phyloP scores from a whole-genome alignment of 2,113 vertebrate genomes.

The Stictonetta naevosa region DNA sequence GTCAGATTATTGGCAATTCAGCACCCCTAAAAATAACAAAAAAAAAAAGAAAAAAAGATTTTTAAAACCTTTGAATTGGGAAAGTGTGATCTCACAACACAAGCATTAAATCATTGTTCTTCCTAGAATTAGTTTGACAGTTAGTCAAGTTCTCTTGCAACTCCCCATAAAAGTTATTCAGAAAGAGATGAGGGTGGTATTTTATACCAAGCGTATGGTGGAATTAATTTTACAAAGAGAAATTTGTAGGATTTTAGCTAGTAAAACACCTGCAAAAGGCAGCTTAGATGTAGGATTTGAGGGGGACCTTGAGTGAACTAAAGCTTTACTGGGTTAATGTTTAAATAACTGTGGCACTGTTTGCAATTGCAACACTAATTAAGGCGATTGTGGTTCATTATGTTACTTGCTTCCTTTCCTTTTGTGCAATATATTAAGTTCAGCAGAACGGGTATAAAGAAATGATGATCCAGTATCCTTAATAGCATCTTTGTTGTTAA shows the following conservation, averaged over 20 bases:
- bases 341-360: neutral
- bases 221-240: neutral
- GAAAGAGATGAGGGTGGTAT: slow-evolving; percentile 11
- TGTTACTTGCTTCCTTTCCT: neutral
- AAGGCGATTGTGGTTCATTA: neutral
- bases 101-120: neutral
- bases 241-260: neutral
- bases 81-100: neutral
- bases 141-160: slow-evolving; percentile 21
- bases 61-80: neutral
- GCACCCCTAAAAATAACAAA: neutral
- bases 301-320: neutral
- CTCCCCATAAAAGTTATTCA: neutral
- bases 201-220: neutral
- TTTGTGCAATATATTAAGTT: neutral
- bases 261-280: slow-evolving; percentile 21
- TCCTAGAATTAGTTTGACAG: neutral
- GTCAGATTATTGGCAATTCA: neutral
- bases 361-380: neutral
- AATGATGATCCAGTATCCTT: neutral
- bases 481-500: neutral
- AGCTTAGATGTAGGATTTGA: slow-evolving; percentile 25
- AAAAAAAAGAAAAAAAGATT: neutral
- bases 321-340: neutral
- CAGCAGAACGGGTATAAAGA: neutral